These are phyloP conservation scores for Coluber constrictor DNA, from an alignment of 2,797 vertebrate genomes.

Conservation along the genomic window DNA sequence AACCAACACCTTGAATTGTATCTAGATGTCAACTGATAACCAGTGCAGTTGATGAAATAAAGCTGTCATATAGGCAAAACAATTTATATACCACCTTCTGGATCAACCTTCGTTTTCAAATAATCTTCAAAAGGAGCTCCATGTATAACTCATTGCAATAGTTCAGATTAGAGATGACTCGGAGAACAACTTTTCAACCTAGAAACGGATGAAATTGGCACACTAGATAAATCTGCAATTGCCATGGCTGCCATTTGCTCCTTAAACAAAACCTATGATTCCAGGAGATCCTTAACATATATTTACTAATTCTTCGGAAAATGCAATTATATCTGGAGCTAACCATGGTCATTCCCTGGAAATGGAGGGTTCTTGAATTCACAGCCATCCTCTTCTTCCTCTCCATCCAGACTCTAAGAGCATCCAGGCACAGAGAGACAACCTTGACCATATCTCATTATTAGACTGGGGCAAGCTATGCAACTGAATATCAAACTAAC, in stretches of 20 bases:
- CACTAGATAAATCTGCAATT: neutral
- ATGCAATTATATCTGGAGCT: neutral
- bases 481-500: neutral
- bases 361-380: neutral
- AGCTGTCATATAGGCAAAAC: neutral
- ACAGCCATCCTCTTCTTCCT: neutral
- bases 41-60: neutral
- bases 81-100: neutral
- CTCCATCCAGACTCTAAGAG: neutral
- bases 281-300: neutral
- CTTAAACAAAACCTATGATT: neutral
- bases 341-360: neutral
- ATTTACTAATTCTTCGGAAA: neutral
- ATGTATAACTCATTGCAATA: neutral
- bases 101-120: neutral
- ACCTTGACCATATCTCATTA: neutral
- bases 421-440: neutral
- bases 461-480: neutral
- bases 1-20: neutral
- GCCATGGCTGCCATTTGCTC: neutral
- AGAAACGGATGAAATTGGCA: neutral
- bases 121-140: neutral
- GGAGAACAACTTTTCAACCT: neutral
- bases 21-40: neutral
- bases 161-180: neutral